Conservation (phyloP, 53 echinoderm and acorn worm species). For the Temnopleurus reevesii region DNA sequence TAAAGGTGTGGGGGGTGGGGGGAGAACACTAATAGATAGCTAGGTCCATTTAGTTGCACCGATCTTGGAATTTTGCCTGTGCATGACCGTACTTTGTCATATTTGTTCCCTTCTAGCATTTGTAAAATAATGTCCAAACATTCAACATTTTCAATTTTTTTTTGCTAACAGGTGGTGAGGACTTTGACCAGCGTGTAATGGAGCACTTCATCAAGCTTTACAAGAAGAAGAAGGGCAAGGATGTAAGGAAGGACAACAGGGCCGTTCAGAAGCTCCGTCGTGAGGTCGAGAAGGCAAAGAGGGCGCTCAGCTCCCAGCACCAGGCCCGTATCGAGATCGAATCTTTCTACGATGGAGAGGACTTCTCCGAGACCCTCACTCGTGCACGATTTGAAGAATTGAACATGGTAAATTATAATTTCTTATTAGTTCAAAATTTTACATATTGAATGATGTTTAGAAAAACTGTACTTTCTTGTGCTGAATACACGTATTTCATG, state of each 20-base stretch:
- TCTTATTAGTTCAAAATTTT: no score
- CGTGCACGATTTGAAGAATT: conserved; percentile 96
- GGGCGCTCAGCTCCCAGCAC: conserved; percentile 95
- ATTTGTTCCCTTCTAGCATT: no score
- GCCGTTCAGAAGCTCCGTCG: conserved; percentile 99
- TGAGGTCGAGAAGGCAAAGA: conserved; percentile 99
- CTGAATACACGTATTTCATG: no score
- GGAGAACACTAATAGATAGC: no score
- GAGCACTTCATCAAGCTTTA: conserved; percentile 97
- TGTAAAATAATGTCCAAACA: no score
- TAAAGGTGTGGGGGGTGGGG: no score
- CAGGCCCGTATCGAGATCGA: conserved; percentile 97
- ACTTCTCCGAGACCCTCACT: conserved; percentile 95
- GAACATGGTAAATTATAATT: conserved; percentile 94
- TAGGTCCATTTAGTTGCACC: no score
- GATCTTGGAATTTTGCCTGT: no score
- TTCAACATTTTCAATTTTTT: background rate
- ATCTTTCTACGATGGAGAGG: conserved; percentile 96
- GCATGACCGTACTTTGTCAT: no score
- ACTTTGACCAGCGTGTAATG: conserved; percentile 99
- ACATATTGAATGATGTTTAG: no score
- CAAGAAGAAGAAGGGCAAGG: conserved; percentile 99
- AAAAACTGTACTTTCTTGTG: no score
- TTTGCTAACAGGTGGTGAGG: conserved; percentile 86
- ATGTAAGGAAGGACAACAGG: conserved; percentile 96